Percentiles rank a stretch among this genome's conserved stretches.
These are phyloP conservation scores for Tiaroga cobitis DNA, from an alignment of 2,797 vertebrate species.

Conservation along the genomic window DNA sequence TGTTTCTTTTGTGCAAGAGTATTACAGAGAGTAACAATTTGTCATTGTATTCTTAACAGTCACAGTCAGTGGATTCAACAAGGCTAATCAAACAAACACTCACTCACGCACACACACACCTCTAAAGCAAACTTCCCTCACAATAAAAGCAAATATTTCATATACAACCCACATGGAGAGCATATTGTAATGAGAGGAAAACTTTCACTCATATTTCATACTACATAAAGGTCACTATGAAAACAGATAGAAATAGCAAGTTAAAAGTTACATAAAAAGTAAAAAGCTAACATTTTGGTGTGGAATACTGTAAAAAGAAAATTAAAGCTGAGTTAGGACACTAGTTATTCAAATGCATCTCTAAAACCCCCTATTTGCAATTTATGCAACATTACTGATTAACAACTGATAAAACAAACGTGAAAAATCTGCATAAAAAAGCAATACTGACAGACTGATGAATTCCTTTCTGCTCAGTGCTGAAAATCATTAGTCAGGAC, in stretches of 20 bases:
- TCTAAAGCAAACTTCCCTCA: neutral
- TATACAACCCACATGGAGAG: neutral
- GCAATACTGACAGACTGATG: constrained; percentile 43
- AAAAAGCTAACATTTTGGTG: neutral
- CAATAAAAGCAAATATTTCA: constrained; percentile 6
- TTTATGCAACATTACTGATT: constrained; percentile 7
- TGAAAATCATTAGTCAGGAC: neutral
- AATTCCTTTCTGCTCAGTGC: constrained; percentile 23
- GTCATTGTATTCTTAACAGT: constrained; percentile 32
- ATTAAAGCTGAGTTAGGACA: neutral
- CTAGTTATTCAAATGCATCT: neutral
- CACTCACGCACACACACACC: neutral
- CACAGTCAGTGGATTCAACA: constrained; percentile 25
- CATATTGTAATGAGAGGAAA: neutral
- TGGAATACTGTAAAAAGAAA: constrained; percentile 2
- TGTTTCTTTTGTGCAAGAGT: constrained; percentile 14
- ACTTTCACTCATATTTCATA: neutral
- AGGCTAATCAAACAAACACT: neutral
- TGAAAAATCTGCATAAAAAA: constrained; percentile 17
- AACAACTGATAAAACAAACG: neutral
- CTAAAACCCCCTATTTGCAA: neutral
- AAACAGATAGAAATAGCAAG: neutral
- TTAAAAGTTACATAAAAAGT: neutral
- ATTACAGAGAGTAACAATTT: constrained; percentile 42
- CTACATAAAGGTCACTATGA: neutral